Percentiles rank a stretch among this genome's conserved stretches.
These are phyloP conservation scores for Phylloscopus whistleri DNA, from an alignment of 2,113 vertebrate genomes.

Conservation along the genomic window DNA sequence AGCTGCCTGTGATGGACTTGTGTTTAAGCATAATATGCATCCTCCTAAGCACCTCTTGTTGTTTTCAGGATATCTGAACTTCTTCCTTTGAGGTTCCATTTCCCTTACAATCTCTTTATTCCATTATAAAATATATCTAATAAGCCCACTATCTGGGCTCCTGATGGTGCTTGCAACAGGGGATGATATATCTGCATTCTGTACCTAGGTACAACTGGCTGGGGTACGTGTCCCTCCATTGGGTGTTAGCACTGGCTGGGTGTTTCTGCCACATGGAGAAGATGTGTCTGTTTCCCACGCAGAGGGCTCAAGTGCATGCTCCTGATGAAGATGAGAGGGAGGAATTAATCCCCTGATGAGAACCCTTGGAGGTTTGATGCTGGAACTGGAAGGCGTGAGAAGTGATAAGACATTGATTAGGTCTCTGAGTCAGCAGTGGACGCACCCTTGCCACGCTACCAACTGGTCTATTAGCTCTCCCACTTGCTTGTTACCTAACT, in stretches of 20 bases:
- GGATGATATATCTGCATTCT: background rate
- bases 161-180: background rate
- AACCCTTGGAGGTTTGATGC: background rate
- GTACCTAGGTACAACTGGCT: background rate
- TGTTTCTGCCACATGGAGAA: background rate
- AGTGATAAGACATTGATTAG: background rate
- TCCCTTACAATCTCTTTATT: background rate
- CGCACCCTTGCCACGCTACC: background rate
- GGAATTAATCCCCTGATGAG: background rate
- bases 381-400: constrained; percentile 13
- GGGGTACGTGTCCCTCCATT: background rate
- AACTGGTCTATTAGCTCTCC: background rate
- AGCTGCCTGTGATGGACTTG: background rate
- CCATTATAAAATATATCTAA: background rate
- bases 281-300: background rate
- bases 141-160: background rate
- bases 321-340: background rate
- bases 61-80: background rate
- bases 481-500: constrained; percentile 11
- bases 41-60: background rate
- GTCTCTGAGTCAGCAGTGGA: background rate
- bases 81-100: background rate
- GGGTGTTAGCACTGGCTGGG: background rate
- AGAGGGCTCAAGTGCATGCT: background rate
- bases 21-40: background rate